Evolutionary conservation across 2,888 invertebrate species (phyloP).

Genomic region (Philereme transversata): DNA sequence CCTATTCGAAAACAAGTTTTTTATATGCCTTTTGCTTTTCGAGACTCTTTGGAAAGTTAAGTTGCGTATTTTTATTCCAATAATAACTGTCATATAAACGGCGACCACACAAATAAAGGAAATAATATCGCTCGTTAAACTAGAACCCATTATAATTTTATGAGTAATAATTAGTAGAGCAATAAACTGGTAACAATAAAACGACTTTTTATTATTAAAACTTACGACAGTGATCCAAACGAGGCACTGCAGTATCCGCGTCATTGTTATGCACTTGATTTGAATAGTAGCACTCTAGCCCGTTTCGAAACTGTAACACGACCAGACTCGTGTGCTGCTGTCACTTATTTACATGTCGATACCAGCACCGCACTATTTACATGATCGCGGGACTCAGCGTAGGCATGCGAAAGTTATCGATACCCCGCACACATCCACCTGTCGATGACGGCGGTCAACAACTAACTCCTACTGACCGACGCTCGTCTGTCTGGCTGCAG

Average conservation of each 20-base stretch:
- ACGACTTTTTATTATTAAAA: constrained; percentile 27
- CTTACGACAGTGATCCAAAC: constrained; percentile 62
- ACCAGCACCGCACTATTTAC: constrained; percentile 49
- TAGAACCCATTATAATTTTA: constrained; percentile 2
- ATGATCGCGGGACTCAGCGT: constrained; percentile 43
- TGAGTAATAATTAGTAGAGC: constrained; percentile 9
- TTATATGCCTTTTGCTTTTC: constrained; percentile 1
- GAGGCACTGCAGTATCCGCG: constrained; percentile 55
- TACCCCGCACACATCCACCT: constrained; percentile 50
- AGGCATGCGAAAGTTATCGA: constrained; percentile 50
- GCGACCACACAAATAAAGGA: no score
- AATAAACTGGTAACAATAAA: constrained; percentile 6
- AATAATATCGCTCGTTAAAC: not conserved
- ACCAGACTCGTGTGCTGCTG: constrained; percentile 27
- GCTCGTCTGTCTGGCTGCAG: constrained; percentile 35
- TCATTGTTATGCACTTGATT: constrained; percentile 51
- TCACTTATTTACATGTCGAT: constrained; percentile 56
- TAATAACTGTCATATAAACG: no score
- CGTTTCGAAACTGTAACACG: constrained; percentile 45
- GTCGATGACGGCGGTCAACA: constrained; percentile 47
- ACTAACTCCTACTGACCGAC: constrained; percentile 42
- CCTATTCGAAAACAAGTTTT: constrained; percentile 13
- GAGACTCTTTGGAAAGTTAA: constrained; percentile 10
- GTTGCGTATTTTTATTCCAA: no score
- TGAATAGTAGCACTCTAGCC: constrained; percentile 40